These are phyloP conservation scores for Philopedon plagiatum DNA, from an alignment of 2,888 invertebrate genomes.

Conservation along the genomic window DNA sequence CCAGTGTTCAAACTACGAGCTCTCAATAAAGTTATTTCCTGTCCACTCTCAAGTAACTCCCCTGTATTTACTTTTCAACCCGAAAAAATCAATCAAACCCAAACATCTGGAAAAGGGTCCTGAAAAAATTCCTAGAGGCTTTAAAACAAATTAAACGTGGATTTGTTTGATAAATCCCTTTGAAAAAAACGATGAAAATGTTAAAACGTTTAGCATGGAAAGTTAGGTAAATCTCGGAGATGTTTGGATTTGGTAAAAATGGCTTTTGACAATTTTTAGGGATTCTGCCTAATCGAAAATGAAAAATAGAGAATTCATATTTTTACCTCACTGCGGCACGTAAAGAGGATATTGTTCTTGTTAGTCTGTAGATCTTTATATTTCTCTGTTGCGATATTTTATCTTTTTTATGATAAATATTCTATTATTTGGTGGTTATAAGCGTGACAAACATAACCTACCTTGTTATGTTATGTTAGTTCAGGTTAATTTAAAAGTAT, in stretches of 20 bases:
- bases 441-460: no score
- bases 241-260: conserved; percentile 17
- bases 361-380: no score
- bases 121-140: conserved; percentile 19
- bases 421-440: no score
- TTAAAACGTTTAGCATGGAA: conserved; percentile 19
- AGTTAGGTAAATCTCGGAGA: conserved; percentile 13
- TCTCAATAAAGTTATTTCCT: conserved; percentile 13
- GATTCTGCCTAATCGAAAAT: neutral
- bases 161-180: conserved; percentile 22
- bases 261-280: conserved; percentile 13
- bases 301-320: no score
- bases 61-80: conserved; percentile 17
- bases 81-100: conserved; percentile 22
- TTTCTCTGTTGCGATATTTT: no score
- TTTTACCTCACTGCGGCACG: no score
- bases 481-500: no score
- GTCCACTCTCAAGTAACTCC: conserved; percentile 2
- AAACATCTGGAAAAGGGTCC: conserved; percentile 20
- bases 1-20: neutral
- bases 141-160: conserved; percentile 21
- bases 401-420: no score
- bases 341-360: no score
- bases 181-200: conserved; percentile 22
- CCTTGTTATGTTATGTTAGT: no score